Evolutionary conservation across 2,888 invertebrate species (phyloP).

Genomic region (Caenorhabditis drosophilae): DNA sequence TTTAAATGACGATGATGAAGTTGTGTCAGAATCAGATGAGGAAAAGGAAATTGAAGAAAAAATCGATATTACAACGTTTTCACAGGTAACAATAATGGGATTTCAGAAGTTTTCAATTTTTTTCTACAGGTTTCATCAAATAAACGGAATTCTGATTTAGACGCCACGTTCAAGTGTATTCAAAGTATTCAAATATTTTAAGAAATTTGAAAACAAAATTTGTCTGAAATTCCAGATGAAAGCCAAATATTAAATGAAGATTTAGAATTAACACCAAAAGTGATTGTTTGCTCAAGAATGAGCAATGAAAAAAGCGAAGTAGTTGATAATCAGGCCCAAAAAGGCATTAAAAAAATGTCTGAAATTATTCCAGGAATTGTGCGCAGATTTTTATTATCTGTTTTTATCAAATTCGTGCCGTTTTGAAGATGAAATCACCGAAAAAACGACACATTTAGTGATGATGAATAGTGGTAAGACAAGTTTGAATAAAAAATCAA

Average conservation of each 20-base stretch:
- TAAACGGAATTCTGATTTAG: background rate
- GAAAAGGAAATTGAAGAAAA: background rate
- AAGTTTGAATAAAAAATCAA: too few species aligned
- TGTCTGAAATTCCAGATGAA: background rate
- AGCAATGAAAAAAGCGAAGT: conserved; percentile 33
- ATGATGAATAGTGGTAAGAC: conserved; percentile 43
- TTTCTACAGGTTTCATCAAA: background rate
- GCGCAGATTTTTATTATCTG: conserved; percentile 31
- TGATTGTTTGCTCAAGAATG: conserved; percentile 23
- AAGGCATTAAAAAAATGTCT: too few species aligned
- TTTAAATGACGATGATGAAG: conserved; percentile 21
- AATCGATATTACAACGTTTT: background rate
- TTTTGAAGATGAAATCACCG: conserved; percentile 21
- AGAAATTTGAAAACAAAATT: background rate
- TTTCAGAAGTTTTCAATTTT: background rate
- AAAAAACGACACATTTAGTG: conserved; percentile 37
- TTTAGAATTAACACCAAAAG: conserved; percentile 3
- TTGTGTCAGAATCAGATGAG: conserved; percentile 15
- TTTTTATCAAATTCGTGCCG: conserved; percentile 25
- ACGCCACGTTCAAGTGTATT: background rate
- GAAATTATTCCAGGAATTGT: conserved; percentile 34
- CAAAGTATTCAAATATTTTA: background rate
- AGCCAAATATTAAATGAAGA: conserved; percentile 8
- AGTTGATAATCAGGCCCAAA: too few species aligned
- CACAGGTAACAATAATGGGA: background rate